A percentile compares a stretch with the other conserved stretches of the same genome.
Conservation (phyloP, 2,888 invertebrate species). For the Tipula unca region DNA sequence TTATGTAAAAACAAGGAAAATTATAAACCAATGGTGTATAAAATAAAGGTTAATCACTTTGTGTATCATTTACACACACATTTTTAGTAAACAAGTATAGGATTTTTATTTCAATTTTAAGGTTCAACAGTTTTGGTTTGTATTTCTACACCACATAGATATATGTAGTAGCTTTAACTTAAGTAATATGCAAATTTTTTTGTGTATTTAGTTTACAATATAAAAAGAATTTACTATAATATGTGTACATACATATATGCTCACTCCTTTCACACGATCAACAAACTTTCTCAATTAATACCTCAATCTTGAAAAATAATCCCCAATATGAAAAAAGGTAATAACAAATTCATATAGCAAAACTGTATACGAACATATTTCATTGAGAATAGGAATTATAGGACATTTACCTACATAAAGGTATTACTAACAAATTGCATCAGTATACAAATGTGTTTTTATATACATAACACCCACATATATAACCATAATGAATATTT, state of each 20-base stretch:
- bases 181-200: not conserved
- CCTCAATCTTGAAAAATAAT: not conserved
- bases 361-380: not conserved
- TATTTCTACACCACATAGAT: not conserved
- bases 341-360: not conserved
- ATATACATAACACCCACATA: not conserved
- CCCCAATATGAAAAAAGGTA: not conserved
- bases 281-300: not conserved
- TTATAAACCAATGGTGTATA: not conserved
- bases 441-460: too few species aligned
- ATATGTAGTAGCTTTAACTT: not conserved
- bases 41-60: not conserved
- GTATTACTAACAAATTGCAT: not conserved
- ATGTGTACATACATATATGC: not conserved
- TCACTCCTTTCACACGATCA: not conserved
- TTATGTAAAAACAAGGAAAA: not conserved
- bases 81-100: not conserved
- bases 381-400: not conserved
- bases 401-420: not conserved
- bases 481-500: not conserved
- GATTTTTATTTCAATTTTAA: not conserved
- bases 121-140: not conserved
- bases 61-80: not conserved
- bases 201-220: not conserved
- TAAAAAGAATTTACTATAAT: not conserved